Base-by-base conservation (phyloP, 2,888 invertebrate species). In the Eupithecia subumbrata region DNA sequence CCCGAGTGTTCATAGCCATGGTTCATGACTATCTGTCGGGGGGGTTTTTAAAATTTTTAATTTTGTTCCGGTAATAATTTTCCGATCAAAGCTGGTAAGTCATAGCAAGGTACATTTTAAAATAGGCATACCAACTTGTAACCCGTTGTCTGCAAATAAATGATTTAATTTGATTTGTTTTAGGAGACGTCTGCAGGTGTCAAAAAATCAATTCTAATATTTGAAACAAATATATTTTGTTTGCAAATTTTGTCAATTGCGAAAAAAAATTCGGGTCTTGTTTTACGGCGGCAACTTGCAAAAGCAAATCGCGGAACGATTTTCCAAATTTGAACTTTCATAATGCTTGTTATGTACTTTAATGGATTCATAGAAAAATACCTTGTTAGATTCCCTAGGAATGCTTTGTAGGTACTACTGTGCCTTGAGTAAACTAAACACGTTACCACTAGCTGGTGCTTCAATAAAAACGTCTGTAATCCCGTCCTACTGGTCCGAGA, bases 401-500 rank as follows among this genome's bases (percentile, higher is more conserved):
- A 12, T 67, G 67, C 18, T 43, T 68, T 68, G 69, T n/a, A n/a
- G n/a, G n/a, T 76, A 76, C 73, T 68, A 56, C 52, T 64, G 76
- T 86, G 88, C 71, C 87, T 92, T 91, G 87, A 84, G 92, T 92
- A 92, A 92, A 93, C 90, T 92, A 92, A 92, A 93, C 90, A 92
- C 88, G 90, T 90, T 88, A 85, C 85, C 88, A 87, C 87, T 84
- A 86, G 88, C 84, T 90, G 89, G 91, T 88, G 91, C 34, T 64
- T 64, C 89, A 89, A 92, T 91, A 92, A 94, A 94, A 93, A 92
- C 88, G 88, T 85, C 89, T 90, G 82, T 90, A 90, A 94, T 90
- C 94, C 94, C 94, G 94, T 94, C 92, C 76, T 89, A 90, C 94
- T 88, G 91, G 92, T 93, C 25, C 89, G 88, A 91, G 94, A 92